Evolutionary conservation across 2,888 invertebrate species (phyloP).

Genomic region (Clepsis dumicolana): DNA sequence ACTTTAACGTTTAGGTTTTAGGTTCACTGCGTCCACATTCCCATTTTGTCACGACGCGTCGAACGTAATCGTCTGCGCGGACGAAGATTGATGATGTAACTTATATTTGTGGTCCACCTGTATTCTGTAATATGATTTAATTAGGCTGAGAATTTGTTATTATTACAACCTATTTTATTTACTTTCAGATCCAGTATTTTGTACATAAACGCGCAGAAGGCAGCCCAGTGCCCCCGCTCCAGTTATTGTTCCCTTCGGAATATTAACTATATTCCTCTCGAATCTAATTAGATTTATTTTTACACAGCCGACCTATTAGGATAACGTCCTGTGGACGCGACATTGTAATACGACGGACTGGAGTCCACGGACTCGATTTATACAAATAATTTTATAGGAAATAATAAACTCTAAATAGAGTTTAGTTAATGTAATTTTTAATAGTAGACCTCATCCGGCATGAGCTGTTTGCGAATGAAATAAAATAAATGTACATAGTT

Average conservation of each 20-base stretch:
- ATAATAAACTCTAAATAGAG: conserved; percentile 25
- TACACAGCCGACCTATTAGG: conserved; percentile 43
- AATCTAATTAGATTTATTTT: conserved; percentile 46
- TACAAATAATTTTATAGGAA: conserved; percentile 26
- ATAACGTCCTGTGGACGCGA: conserved; percentile 23
- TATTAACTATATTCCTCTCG: conserved; percentile 37
- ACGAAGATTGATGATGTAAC: too few relatives aligned
- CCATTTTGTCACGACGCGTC: too few relatives aligned
- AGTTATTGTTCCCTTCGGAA: conserved; percentile 17
- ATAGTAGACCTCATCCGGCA: conserved; percentile 25
- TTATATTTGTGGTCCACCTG: too few relatives aligned
- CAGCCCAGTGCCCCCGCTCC: conserved; percentile 8
- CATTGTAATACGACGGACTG: conserved; percentile 21
- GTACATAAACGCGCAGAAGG: conserved; percentile 38
- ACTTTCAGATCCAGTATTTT: conserved; percentile 53
- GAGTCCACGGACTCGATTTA: conserved; percentile 21
- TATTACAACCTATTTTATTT: conserved; percentile 10
- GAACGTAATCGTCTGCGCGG: too few relatives aligned
- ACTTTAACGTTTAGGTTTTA: too few relatives aligned
- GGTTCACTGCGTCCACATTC: too few relatives aligned
- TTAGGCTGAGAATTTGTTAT: neutral
- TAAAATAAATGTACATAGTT: conserved; percentile 37
- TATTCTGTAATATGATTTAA: too few relatives aligned
- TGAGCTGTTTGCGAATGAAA: conserved; percentile 16
- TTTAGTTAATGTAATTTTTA: conserved; percentile 26